These are phyloP conservation scores for Epizoanthus ramosus DNA, from an alignment of 92 coral and sea anemone species.

Conservation along the genomic window DNA sequence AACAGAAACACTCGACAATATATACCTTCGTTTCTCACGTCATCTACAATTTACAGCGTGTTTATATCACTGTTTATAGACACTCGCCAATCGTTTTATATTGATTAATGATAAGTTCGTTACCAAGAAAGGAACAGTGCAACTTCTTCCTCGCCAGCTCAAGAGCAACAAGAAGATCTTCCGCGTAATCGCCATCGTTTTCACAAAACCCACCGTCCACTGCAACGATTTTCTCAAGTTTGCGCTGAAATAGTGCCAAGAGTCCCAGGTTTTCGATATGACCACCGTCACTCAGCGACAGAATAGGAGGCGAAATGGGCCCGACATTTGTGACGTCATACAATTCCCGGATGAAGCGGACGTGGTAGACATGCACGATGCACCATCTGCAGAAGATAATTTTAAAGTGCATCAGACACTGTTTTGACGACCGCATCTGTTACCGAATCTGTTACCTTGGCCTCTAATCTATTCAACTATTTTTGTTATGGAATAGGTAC, in stretches of 20 bases:
- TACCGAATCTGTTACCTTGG: background rate
- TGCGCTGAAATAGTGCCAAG: slow-evolving; percentile 64
- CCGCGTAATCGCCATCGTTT: slow-evolving; percentile 31
- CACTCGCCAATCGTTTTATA: too few relatives aligned
- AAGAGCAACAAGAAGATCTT: slow-evolving; percentile 46
- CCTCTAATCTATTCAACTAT: background rate
- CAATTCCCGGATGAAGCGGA: slow-evolving; percentile 73
- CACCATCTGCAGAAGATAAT: slow-evolving; percentile 70
- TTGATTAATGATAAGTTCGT: too few relatives aligned
- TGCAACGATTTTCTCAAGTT: slow-evolving; percentile 63
- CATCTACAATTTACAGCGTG: too few relatives aligned
- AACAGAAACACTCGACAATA: too few relatives aligned
- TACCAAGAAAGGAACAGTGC: slow-evolving; percentile 77
- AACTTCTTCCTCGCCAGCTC: slow-evolving; percentile 76
- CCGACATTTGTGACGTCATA: slow-evolving; percentile 67
- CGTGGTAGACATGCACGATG: slow-evolving; percentile 71
- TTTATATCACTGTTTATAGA: background rate
- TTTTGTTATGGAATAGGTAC: too few relatives aligned
- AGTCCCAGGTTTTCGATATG: slow-evolving; percentile 84
- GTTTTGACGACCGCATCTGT: too few relatives aligned
- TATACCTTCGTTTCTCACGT: too few relatives aligned
- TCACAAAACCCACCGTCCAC: slow-evolving; percentile 67
- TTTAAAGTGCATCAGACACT: background rate
- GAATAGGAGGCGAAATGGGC: slow-evolving; percentile 79
- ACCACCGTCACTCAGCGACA: slow-evolving; percentile 83